phyloP scores from a whole-genome alignment of 2,113 vertebrate genomes.

The Motacilla tschutschensis region DNA sequence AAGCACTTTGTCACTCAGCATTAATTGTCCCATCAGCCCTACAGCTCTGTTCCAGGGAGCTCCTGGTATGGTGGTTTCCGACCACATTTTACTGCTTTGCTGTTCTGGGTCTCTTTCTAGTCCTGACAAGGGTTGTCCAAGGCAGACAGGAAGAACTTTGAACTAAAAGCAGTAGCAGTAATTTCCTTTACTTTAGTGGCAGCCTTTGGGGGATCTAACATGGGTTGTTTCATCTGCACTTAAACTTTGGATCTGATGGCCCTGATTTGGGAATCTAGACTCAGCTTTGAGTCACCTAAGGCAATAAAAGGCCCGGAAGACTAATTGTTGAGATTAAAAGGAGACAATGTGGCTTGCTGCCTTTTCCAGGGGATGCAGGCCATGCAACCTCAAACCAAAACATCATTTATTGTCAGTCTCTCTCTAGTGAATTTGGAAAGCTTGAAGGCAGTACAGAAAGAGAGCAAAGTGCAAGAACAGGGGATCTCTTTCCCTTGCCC shows the following conservation, averaged over 20 bases:
- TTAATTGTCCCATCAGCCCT: background rate
- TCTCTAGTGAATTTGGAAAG: constrained; percentile 52
- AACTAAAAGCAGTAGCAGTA: background rate
- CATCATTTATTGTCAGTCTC: constrained; percentile 34
- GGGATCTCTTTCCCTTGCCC: constrained; percentile 7
- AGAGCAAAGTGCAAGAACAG: constrained; percentile 15
- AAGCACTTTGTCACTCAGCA: background rate
- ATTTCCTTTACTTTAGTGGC: background rate
- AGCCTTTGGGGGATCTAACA: background rate
- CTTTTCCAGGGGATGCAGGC: constrained; percentile 57
- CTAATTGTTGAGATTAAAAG: constrained; percentile 60
- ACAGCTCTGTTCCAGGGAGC: background rate
- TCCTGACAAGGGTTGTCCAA: background rate
- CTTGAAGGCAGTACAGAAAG: constrained; percentile 28
- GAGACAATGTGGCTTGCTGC: constrained; percentile 30
- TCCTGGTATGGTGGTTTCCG: background rate
- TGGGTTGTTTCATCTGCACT: background rate
- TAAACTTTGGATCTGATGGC: background rate
- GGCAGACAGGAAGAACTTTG: background rate
- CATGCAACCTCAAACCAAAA: constrained; percentile 36
- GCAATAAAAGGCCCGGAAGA: constrained; percentile 38
- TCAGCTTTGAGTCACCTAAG: constrained; percentile 55
- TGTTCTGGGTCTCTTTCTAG: background rate
- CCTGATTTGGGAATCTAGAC: constrained; percentile 26
- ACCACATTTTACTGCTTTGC: background rate